Base-by-base conservation (phyloP, 2,888 invertebrate genomes). In the Gryllus longicercus region DNA sequence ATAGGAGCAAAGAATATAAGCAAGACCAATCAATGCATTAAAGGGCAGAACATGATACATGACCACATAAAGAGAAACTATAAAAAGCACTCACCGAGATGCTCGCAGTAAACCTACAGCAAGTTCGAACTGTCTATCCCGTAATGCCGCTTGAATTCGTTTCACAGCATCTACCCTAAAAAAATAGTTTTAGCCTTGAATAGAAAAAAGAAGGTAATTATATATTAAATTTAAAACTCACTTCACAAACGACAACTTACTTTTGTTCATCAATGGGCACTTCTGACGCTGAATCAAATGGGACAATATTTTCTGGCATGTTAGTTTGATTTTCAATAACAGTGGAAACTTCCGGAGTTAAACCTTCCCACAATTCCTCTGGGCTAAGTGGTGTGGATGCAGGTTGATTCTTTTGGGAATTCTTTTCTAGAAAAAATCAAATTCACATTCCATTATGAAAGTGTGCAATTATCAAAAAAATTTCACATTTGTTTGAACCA, bases 211-310 rank as follows among this genome's bases (percentile, higher is more conserved):
- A 63, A 74, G 21, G 21, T 49, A 75, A 75, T 23, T 4, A 83
- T 83, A 80, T 82, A 80, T 81, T 82, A 79, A 81, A 81, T 49
- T 78, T 63, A 12, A 18, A 23, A 23, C 21, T 23, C 25, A 8
- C 14, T 75, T 21, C 75, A 25, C 14, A 75, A 75, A 63, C 8
- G 8, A n/a, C 16, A 63, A 87, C 89, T 86, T 88, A 95, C 96
- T 94, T 96, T 88, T 97, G 97, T 85, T 96, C 94, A 85, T 97
- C 96, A 81, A 96, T 93, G 75, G 93, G 91, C 74, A 91, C 90
- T 83, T 96, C 96, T 8, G 94, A 93, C 1, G 95, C 92, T 18
- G 95, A 95, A 88, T 97, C 96, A 86, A 96, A 96, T 0, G 96
- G 96, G 81, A 93, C 89, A 79, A 93, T 90, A 84, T 91, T 90